Evolutionary conservation across 2,113 vertebrate species (phyloP).

Genomic region (Mirza zaza): DNA sequence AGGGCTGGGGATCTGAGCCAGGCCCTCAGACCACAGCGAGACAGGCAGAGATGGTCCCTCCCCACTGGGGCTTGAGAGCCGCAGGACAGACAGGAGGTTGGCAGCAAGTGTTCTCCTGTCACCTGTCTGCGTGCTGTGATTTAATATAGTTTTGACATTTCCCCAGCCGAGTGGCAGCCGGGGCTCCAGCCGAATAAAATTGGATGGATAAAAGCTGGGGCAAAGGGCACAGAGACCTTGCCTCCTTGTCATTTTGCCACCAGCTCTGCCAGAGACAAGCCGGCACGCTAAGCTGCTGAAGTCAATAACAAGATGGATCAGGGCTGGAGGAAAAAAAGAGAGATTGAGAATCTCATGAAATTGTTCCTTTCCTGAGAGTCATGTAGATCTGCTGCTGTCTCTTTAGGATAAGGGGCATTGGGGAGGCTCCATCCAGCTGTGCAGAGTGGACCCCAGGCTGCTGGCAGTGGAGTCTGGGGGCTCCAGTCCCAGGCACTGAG

Average conservation of each 20-base stretch:
- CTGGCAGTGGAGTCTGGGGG: background rate
- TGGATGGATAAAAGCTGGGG: background rate
- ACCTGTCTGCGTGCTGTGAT: background rate
- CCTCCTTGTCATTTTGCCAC: background rate
- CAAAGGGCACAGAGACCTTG: background rate
- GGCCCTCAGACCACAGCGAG: accelerated
- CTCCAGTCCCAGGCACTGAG: background rate
- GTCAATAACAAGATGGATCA: background rate
- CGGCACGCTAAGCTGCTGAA: background rate
- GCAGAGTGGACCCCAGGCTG: background rate
- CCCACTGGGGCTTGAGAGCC: background rate
- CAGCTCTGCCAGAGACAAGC: constrained; percentile 19
- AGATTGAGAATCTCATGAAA: background rate
- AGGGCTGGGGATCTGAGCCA: background rate
- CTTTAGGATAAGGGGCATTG: accelerated
- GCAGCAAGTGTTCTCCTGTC: background rate
- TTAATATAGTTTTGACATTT: constrained; percentile 28
- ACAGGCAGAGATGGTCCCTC: background rate
- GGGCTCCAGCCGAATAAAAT: constrained; percentile 11
- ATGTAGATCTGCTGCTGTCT: background rate
- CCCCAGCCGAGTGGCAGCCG: background rate
- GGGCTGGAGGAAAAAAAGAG: background rate
- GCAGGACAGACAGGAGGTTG: background rate
- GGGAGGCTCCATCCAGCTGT: background rate
- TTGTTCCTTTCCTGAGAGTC: background rate